Conservation (phyloP, 2,113 vertebrate genomes). For the Globicephala melas region DNA sequence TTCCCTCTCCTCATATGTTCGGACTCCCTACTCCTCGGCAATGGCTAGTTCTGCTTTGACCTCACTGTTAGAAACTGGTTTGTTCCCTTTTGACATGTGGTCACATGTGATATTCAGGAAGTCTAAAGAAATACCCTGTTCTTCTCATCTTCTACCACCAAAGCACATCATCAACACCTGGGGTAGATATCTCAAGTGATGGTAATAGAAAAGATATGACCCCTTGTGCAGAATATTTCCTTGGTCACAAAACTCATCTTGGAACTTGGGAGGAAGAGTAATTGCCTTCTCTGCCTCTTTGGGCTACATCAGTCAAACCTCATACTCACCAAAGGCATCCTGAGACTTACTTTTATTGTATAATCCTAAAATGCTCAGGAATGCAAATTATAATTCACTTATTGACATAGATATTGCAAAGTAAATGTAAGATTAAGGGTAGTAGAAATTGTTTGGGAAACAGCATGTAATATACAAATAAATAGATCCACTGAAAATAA, state of each 20-base stretch:
- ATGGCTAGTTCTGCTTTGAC: neutral
- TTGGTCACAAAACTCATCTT: neutral
- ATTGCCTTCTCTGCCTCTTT: neutral
- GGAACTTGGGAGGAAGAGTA: neutral
- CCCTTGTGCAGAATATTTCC: neutral
- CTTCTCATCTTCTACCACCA: neutral
- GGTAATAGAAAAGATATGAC: neutral
- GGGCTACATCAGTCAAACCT: neutral
- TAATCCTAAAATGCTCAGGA: neutral
- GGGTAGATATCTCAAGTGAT: neutral
- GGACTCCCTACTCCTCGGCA: neutral
- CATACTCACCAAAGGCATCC: neutral
- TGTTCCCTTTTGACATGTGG: neutral
- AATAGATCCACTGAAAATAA: neutral
- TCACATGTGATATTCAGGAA: neutral
- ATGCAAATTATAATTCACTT: neutral
- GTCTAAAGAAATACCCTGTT: neutral
- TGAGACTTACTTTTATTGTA: neutral
- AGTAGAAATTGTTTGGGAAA: neutral
- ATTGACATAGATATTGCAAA: neutral
- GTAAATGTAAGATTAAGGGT: neutral
- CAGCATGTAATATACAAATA: neutral
- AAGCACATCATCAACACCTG: neutral
- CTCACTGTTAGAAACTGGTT: neutral
- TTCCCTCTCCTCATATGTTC: neutral